Evolutionary conservation across 2,797 vertebrate genomes (phyloP).

Genomic region (Cyclopterus lumpus): DNA sequence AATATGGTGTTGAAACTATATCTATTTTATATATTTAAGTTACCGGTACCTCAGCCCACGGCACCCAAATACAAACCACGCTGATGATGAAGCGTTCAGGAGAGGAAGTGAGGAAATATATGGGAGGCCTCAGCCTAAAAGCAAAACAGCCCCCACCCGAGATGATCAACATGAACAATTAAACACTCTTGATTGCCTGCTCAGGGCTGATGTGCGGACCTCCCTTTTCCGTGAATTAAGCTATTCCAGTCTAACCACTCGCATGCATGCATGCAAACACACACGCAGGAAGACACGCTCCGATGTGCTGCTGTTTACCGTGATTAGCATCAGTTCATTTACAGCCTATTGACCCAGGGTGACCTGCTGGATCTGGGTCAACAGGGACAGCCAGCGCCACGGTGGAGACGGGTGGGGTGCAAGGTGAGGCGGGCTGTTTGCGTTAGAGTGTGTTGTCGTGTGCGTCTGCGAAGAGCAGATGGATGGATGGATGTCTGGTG

Average conservation of each 20-base stretch:
- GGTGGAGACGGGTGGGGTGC: slow-evolving; percentile 57
- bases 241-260: slow-evolving; percentile 42
- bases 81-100: slow-evolving; percentile 57
- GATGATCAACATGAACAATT: slow-evolving; percentile 68
- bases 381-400: slow-evolving; percentile 62
- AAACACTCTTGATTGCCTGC: slow-evolving; percentile 73
- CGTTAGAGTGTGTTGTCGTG: slow-evolving; percentile 25
- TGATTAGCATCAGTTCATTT: slow-evolving; percentile 84
- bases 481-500: slow-evolving; percentile 60
- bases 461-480: slow-evolving; percentile 42
- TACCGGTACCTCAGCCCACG: background rate
- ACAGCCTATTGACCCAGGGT: slow-evolving; percentile 76
- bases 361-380: slow-evolving; percentile 77
- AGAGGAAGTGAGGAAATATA: slow-evolving; percentile 68
- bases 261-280: slow-evolving; percentile 54
- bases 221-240: slow-evolving; percentile 74
- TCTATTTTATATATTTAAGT: slow-evolving; percentile 25
- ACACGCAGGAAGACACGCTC: slow-evolving; percentile 52
- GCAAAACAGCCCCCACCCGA: slow-evolving; percentile 40
- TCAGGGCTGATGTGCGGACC: slow-evolving; percentile 57
- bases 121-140: slow-evolving; percentile 43
- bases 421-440: slow-evolving; percentile 48
- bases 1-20: slow-evolving; percentile 14
- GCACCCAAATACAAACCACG: slow-evolving; percentile 40
- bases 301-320: slow-evolving; percentile 74